phyloP scores from a whole-genome alignment of 2,888 invertebrate species.

The Pyrrhia umbra region DNA sequence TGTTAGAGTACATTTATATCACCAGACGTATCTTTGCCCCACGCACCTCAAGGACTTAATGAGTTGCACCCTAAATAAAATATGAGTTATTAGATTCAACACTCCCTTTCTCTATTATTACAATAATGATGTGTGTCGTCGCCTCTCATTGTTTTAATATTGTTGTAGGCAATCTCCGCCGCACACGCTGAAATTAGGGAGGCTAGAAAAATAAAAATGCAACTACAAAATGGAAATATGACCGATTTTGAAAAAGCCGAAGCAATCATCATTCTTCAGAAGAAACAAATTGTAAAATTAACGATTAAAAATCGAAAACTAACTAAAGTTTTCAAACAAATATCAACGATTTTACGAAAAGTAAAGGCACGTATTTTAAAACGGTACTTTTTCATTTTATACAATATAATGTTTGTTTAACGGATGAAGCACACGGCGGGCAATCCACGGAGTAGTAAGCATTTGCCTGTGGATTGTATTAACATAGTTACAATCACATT shows the following conservation, averaged over 20 bases:
- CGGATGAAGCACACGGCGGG: constrained; percentile 5
- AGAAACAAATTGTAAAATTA: constrained; percentile 13
- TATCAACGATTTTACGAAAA: constrained; percentile 18
- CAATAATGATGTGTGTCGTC: not conserved
- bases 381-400: not conserved
- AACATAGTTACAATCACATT: not conserved
- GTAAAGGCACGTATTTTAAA: not conserved
- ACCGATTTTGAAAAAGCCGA: not conserved
- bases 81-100: not conserved
- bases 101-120: constrained; percentile 16
- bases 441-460: constrained; percentile 26
- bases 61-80: not conserved
- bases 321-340: constrained; percentile 16
- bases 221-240: constrained; percentile 21
- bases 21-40: not conserved
- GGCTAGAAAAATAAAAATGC: not conserved
- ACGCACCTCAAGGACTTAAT: not conserved
- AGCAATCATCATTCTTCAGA: constrained; percentile 35
- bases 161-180: constrained; percentile 32
- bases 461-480: constrained; percentile 1
- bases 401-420: not conserved
- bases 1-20: not conserved
- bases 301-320: not conserved
- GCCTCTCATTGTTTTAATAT: constrained; percentile 6
- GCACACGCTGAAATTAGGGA: constrained; percentile 9